Conservation (phyloP, 2,888 invertebrate genomes). For the Tillus elongatus region DNA sequence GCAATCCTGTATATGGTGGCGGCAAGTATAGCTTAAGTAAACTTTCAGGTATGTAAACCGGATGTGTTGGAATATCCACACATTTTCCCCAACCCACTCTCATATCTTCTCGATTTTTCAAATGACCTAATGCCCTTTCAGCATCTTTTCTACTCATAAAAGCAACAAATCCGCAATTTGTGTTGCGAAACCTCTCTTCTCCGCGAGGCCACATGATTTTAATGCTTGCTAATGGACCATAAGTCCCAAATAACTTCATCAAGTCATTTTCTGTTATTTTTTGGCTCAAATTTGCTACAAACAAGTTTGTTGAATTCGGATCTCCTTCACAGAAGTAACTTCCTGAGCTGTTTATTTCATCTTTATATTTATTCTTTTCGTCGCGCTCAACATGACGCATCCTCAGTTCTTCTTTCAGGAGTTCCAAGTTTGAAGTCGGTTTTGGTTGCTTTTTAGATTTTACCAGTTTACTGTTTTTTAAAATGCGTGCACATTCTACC, state of each 20-base stretch:
- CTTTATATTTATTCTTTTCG: constrained; percentile 78
- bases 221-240: constrained; percentile 94
- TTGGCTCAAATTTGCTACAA: constrained; percentile 90
- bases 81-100: constrained; percentile 97
- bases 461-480: constrained; percentile 52
- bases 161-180: constrained; percentile 97
- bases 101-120: constrained; percentile 85
- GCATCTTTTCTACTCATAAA: constrained; percentile 98
- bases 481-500: constrained; percentile 55
- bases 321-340: constrained; percentile 85
- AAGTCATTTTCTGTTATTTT: constrained; percentile 91
- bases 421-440: constrained; percentile 91
- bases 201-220: constrained; percentile 99
- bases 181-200: constrained; percentile 82
- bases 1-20: constrained; percentile 84
- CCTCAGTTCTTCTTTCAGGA: constrained; percentile 94
- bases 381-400: constrained; percentile 89
- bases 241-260: constrained; percentile 93
- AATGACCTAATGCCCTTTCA: constrained; percentile 73
- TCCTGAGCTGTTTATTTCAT: constrained; percentile 43
- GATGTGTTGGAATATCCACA: constrained; percentile 87
- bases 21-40: constrained; percentile 71
- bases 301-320: constrained; percentile 93
- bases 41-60: constrained; percentile 90
- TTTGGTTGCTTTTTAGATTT: constrained; percentile 62